These are phyloP conservation scores for Tauraco erythrolophus DNA, from an alignment of 2,113 vertebrate species.

Conservation along the genomic window DNA sequence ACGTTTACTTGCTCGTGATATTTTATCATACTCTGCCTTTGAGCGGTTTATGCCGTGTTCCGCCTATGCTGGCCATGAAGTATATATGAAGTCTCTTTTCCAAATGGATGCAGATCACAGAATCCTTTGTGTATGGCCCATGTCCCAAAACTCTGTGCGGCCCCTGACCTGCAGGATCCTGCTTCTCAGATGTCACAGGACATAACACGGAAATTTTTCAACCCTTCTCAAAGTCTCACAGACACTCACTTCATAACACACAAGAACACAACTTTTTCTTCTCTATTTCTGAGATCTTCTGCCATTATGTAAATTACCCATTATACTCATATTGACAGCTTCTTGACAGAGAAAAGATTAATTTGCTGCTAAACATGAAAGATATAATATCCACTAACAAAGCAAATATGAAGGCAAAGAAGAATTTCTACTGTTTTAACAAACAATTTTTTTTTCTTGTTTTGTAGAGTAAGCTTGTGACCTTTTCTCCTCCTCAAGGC, in stretches of 20 bases:
- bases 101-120: background rate
- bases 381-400: background rate
- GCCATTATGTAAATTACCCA: conserved; percentile 6
- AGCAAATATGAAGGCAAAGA: background rate
- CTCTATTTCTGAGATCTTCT: background rate
- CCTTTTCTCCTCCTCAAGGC: conserved; percentile 67
- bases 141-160: background rate
- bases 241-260: background rate
- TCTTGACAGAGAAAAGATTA: background rate
- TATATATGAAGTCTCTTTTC: background rate
- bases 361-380: background rate
- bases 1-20: rapidly evolving
- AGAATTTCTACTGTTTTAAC: background rate
- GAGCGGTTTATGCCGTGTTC: background rate
- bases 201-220: rapidly evolving
- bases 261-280: background rate
- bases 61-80: rapidly evolving
- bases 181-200: background rate
- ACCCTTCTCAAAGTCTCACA: background rate
- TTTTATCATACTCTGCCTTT: background rate
- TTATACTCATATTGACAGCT: background rate
- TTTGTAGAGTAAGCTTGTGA: conserved; percentile 29
- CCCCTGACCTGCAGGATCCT: background rate
- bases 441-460: background rate
- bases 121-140: rapidly evolving